Base-by-base conservation (phyloP, 2,888 invertebrate genomes). In the Hypomecis atomaria region DNA sequence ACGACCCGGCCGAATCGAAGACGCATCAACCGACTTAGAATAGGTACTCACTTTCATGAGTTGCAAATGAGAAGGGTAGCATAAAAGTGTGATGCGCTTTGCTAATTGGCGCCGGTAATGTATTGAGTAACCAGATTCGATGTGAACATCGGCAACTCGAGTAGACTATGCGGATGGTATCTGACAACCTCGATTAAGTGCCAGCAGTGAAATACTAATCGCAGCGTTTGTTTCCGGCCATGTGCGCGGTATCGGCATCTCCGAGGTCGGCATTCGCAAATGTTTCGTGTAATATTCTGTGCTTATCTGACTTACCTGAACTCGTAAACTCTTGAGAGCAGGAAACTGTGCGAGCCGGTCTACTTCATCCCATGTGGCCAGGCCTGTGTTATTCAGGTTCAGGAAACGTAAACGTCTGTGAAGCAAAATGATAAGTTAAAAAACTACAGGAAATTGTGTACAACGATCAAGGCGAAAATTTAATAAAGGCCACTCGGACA, bases 281-380 rank as follows among this genome's bases (percentile, higher is more conserved):
- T 33, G 47, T 62, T 23, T 23, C 23, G 47, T 42, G 48, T 40
- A 45, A 37, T 50, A 55, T 47, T 54, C 55, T 69, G 66, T 71
- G 71, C 62, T 71, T 73, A 69, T 68, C 61, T 58, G 38, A 65
- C 87, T 85, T 76, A 96, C 96, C 90, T 96, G 96, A 69, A 98
- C 95, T 78, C 98, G 94, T 67, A 99, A 94, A 88, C 97, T 97
- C 73, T 95, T 95, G 61, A 99, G 93, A 8, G 95, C 94, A 0
- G 97, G 97, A 89, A 98, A 98, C 81, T 95, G 95, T 59, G 96
- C 95, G 71, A 99, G 93, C 74, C 96, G 94, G 80, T 98, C 98
- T 65, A 99, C 96, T 80, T 98, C 98, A 76, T 97, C 96, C 98
- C 98, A 98, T 43, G 96, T 96, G 53, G 95, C 94, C 53, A 99